Evolutionary conservation across 1,140 invertebrate genomes (phyloP), one percentile per base, ranked within the genome.

Genomic region (Atta texana): DNA sequence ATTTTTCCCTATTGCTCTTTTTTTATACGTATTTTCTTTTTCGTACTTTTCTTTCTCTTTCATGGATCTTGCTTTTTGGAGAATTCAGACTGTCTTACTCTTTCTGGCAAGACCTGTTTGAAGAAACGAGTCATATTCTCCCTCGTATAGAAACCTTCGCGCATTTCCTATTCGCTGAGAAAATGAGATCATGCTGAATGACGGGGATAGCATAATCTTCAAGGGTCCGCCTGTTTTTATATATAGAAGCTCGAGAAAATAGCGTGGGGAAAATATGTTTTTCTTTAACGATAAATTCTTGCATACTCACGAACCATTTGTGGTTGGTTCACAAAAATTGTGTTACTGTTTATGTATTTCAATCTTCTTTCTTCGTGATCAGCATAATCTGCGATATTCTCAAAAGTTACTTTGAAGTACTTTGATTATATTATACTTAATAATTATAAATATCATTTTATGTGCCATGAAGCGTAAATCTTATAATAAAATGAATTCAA

Each of bases 131-230:
- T 49, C 53, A 34, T 44, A 44, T 69, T 74, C 68, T 49, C 68
- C 49, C 61, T 61, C 31, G 16, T 57, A 18, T 39, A 39, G 28
- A 53, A 39, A 61, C 68, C 64, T 71, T 76, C 61, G 86, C 51
- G 57, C 57, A n/a, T 76, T 82, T 49, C 16, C 66, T 87, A 51
- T 87, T 87, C 53, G 49, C 66, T 16, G 14, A 53, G 78, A 87
- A 80, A 89, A 90, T 74, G 85, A 87, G 88, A 89, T 89, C 86
- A 76, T 69, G 85, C 57, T 69, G 61, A 53, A 61, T 68, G 53
- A 78, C 82, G 68, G 39, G 57, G 84, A 44, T 68, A 55, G 85
- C n/a, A 89, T 89, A 87, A 87, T 90, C 76, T 72, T 87, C 57
- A 63, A 55, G 31, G 63, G 49, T 63, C 5, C 63, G 49, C 24